Evolutionary conservation across 2,113 vertebrate species (phyloP), one percentile per base, ranked within the genome.

Genomic region (Leucopsar rothschildi): DNA sequence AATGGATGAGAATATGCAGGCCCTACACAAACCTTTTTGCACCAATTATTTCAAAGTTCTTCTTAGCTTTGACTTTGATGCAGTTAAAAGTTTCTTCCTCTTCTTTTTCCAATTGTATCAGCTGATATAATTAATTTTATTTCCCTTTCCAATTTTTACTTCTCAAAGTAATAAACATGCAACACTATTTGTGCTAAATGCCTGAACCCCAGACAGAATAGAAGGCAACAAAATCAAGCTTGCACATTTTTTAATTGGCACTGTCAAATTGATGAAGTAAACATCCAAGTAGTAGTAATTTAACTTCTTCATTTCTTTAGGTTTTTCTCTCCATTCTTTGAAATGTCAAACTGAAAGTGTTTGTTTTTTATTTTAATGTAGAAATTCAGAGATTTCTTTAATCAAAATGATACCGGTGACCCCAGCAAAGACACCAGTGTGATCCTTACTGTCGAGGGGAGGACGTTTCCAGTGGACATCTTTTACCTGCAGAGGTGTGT

Each of bases 381-480:
- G 99, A 99, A 99, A 99, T 99, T 99, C 97, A 98, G 98, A 24
- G 98, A 99, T 96, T 99, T 99, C 97, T 99, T 99, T 95, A 99
- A 99, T 96, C 98, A 99, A 73, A 99, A 99, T 9, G 99, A 99
- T 56, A 98, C 98, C 0, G 98, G 97, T 56, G 99, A 99, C 95
- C 98, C 98, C 64, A 98, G 95, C 93, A 99, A 99, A 96, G 99
- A 99, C 95, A 99, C 99, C 1, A 99, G 99, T 77, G 98, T 99
- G 40, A 99, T 99, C 91, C 98, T 99, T 42, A 99, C 99, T 2
- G 99, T 99, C 2, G 99, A 99, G 97, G 99, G 99, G 19, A 98
- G 99, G 60, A 99, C 98, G 0, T 99, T 99, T 96, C 99, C 99
- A 1, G 99, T 99, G 97, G 99, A 99, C 88, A 95, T 99, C 88